Evolutionary conservation across 2,797 vertebrate species (phyloP), one percentile per base, ranked within the genome.

Genomic region (Sebastes baramenuke): DNA sequence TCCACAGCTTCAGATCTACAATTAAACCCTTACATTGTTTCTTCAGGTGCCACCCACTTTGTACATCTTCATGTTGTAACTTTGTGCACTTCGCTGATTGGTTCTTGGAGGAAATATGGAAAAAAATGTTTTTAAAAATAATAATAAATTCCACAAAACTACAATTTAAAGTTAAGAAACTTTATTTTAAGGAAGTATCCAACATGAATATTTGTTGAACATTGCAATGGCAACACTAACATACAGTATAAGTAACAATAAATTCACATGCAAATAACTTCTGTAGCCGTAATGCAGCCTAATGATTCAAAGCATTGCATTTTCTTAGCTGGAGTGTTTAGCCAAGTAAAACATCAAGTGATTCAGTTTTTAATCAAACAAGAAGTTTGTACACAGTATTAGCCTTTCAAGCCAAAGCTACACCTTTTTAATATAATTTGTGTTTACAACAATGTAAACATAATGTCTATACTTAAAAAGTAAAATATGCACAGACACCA

Each of bases 391-490:
- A 30, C 65, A 56, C 38, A 20, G 12, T 64, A n/a, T 18, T 30
- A 61, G 10, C 29, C 6, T 8, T 34, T 25, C 20, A 52, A 38
- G 20, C 36, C 4, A 20, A 76, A 81, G 82, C 77, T 36, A 18
- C 34, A 81, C 22, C 36, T 66, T 78, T 64, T 69, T 46, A 2
- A 81, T 18, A 67, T 2, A 32, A 7, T 16, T 11, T 79, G 38
- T 80, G 86, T 92, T 88, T 79, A 89, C 88, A 32, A 90, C 4
- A 87, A 89, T 5, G 89, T 89, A 88, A 92, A 91, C 89, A 86
- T 77, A 60, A 80, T 67, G 29, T 80, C 68, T 18, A 55, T 67
- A 78, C 77, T 83, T 77, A 79, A 80, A 13, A 73, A 82, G 75
- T 89, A 77, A 75, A 78, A 65, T 25, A 72, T 36, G 1, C 20